phyloP scores from a whole-genome alignment of 2,113 vertebrate genomes.

The Pterocles burchelli region DNA sequence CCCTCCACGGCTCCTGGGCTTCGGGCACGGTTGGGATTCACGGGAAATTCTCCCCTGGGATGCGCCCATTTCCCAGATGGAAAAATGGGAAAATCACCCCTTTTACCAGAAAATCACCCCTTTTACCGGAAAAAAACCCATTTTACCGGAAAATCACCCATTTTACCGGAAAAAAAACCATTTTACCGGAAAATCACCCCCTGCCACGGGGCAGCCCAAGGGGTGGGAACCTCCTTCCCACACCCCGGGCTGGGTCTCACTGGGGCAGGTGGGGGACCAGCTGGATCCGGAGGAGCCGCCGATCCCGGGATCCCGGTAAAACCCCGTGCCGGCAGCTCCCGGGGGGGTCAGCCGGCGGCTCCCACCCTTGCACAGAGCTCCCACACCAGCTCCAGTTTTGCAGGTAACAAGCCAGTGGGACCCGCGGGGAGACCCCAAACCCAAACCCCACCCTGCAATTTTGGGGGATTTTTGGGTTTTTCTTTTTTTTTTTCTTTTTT shows the following conservation, averaged over 20 bases:
- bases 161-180: too few species aligned
- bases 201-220: neutral
- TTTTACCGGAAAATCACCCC: too few species aligned
- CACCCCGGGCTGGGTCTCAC: neutral
- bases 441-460: neutral
- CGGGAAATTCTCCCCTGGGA: neutral
- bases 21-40: too few species aligned
- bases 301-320: neutral
- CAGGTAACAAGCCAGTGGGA: neutral
- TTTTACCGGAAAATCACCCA: too few species aligned
- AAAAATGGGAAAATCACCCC: neutral
- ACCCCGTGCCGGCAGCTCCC: accelerated
- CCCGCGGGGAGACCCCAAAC: neutral
- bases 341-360: neutral
- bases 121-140: too few species aligned
- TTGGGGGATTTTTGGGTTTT: neutral
- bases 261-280: neutral
- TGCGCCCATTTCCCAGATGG: neutral
- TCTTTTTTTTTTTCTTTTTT: neutral
- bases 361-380: neutral
- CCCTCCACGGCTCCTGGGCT: neutral
- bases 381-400: neutral
- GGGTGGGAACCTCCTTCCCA: neutral
- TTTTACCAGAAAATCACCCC: too few species aligned
- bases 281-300: accelerated